Evolutionary conservation across 2,113 vertebrate species (phyloP), one percentile per base, ranked within the genome.

Genomic region (Leucopternis melanops): DNA sequence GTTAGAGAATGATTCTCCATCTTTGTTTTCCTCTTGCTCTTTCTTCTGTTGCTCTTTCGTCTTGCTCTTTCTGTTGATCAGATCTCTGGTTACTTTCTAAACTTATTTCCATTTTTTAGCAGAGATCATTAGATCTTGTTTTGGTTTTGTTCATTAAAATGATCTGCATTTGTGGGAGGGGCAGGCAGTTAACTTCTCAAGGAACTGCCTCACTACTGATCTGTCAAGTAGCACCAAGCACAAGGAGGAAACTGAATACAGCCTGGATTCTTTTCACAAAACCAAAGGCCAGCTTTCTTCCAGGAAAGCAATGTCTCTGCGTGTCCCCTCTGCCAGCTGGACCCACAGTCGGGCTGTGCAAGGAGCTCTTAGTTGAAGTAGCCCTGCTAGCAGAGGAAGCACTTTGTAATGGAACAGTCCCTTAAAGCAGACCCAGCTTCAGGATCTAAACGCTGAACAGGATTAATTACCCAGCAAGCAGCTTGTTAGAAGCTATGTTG

Each of bases 381-480:
- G 73, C 70, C n/a, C 69, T 58, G 67, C 54, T 94, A 92, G 63
- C 73, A 84, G 79, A 91, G 58, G 70, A 88, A 72, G 11, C 3
- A 11, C 70, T 65, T 54, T 7, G 16, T 45, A 92, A 89, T 47
- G 52, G 88, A 88, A 78, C 20, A 88, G 84, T 79, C 63, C 85
- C 81, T 97, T 90, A 55, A 90, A 91, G 78, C 73, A 92, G 80
- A 78, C 66, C 34, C 11, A 80, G 89, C 66, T 92, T 96, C 83
- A 59, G 89, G 90, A 97, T 95, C 85, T 85, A 86, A 94, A 95
- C 88, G 38, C 81, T 92, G 85, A 91, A 72, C 78, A 89, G 93
- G 97, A 97, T 95, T 98, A 98, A 98, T 98, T 97, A 97, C 94
- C 92, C 88, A 54, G 95, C 90, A 55, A 96, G 95, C 50, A 5